Base-by-base conservation (phyloP, 2,113 vertebrate species). In the Misgurnus anguillicaudatus region DNA sequence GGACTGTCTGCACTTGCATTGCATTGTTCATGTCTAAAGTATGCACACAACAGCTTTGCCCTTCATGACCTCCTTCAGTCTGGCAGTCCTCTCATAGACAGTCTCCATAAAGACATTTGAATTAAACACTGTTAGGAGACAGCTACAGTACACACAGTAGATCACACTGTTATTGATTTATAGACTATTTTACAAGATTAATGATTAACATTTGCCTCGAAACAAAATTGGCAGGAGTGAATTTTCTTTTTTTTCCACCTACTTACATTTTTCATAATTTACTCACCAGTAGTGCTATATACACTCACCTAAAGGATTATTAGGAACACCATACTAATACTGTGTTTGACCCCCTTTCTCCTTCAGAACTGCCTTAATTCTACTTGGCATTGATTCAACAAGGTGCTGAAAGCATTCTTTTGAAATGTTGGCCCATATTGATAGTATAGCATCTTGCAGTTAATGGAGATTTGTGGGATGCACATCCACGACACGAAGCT, bases 21-120 rank as follows among this genome's bases (percentile, higher is more conserved):
- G 48, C 24, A 65, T 41, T 73, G 69, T 36, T 74, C 38, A n/a
- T 55, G 61, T 73, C 69, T 80, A 19, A 66, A 55, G 60, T 31
- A 63, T n/a, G 47, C 17, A 53, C 39, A 42, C 11, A 14, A 14
- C 62, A 7, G 68, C 77, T 79, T 47, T 51, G 58, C 17, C 21
- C n/a, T 19, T 78, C 55, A 62, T 19, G 17, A 71, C 45, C 58
- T 64, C 36, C 38, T 62, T 64, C 41, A 71, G 31, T 9, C 58
- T 66, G 61, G 57, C 61, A 55, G 69, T 24, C 19, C 17, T 73
- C 47, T 24, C 71, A 74, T 61, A 39, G 51, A 2, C 31, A 63
- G 14, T 51, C 58, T 71, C 48, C 38, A 74, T 74, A n/a, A 74
- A 61, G 60, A 58, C 69, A 13, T 21, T 19, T 65, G 47, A 45